These are phyloP conservation scores for Napeogenes inachia DNA, from an alignment of 2,888 invertebrate genomes.

Conservation along the genomic window DNA sequence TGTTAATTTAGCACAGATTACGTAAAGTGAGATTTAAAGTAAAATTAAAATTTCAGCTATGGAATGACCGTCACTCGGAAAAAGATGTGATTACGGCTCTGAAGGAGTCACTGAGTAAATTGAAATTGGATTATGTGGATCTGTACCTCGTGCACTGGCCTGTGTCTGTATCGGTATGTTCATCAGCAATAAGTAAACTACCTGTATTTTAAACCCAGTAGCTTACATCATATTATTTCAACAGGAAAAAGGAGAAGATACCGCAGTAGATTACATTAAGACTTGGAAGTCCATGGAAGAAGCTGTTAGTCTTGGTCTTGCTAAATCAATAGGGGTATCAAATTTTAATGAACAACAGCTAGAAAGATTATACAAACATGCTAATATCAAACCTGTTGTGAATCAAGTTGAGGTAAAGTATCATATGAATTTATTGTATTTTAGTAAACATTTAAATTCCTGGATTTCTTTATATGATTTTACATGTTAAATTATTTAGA, in stretches of 20 bases:
- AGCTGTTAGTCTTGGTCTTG: slow-evolving; percentile 78
- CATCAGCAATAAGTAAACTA: too few relatives aligned
- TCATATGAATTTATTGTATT: background rate
- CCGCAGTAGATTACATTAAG: slow-evolving; percentile 82
- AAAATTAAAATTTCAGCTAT: slow-evolving; percentile 48
- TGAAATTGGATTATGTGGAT: slow-evolving; percentile 86
- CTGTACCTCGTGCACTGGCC: slow-evolving; percentile 92
- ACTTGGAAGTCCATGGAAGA: slow-evolving; percentile 88
- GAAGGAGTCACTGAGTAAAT: slow-evolving; percentile 79
- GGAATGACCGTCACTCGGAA: slow-evolving; percentile 78
- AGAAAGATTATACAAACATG: slow-evolving; percentile 74
- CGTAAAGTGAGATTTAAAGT: background rate
- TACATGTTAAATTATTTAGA: background rate
- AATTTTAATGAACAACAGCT: slow-evolving; percentile 88
- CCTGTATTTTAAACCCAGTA: too few relatives aligned
- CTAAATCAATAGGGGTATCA: slow-evolving; percentile 85
- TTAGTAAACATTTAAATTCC: background rate
- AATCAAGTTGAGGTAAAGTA: slow-evolving; percentile 71
- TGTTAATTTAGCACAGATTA: background rate
- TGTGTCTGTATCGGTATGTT: slow-evolving; percentile 69
- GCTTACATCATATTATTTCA: background rate
- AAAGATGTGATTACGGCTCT: slow-evolving; percentile 81
- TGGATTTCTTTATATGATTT: background rate
- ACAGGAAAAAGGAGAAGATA: slow-evolving; percentile 60
- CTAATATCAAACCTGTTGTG: slow-evolving; percentile 79